These are phyloP conservation scores for Gymnarchus niloticus DNA, from an alignment of 2,113 vertebrate species.

Conservation along the genomic window DNA sequence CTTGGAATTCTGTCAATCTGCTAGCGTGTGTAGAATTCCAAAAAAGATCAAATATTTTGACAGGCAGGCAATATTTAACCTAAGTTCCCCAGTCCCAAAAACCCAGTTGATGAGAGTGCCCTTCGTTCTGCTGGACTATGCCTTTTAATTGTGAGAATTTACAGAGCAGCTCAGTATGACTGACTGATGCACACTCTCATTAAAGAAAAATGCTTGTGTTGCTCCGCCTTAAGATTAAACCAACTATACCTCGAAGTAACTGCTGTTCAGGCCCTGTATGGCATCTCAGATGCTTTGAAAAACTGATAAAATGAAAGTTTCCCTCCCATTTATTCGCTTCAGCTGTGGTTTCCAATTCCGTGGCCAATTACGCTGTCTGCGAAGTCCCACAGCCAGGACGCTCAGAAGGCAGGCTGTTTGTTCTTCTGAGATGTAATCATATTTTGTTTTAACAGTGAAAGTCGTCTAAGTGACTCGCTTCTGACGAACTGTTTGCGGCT, in stretches of 20 bases:
- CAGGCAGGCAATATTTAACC: not conserved
- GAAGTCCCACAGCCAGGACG: not conserved
- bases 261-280: not conserved
- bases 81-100: not conserved
- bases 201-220: not conserved
- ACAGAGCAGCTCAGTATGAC: not conserved
- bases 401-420: not conserved
- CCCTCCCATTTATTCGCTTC: not conserved
- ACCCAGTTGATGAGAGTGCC: not conserved
- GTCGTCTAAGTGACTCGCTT: not conserved
- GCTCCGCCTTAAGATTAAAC: not conserved
- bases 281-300: not conserved
- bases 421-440: not conserved
- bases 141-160: not conserved
- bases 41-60: not conserved
- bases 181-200: not conserved
- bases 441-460: constrained; percentile 13
- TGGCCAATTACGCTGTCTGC: not conserved
- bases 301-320: constrained; percentile 5
- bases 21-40: not conserved
- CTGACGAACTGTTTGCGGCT: not conserved
- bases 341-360: not conserved
- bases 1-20: not conserved
- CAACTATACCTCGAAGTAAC: not conserved
- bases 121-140: not conserved